phyloP scores from a whole-genome alignment of 2,113 vertebrate species.

The Onychorhynchus coronatus region DNA sequence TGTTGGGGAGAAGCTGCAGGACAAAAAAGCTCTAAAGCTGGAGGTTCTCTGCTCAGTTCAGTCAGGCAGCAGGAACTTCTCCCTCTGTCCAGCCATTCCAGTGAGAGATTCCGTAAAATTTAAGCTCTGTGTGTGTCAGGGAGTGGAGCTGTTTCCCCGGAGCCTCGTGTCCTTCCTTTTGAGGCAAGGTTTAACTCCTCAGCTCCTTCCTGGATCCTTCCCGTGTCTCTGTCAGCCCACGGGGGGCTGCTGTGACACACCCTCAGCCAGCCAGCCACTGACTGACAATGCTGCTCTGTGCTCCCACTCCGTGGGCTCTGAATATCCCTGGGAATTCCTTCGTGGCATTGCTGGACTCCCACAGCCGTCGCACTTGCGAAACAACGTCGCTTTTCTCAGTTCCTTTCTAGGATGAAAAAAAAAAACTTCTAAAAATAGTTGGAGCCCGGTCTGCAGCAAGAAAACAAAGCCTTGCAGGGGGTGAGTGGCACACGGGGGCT shows the following conservation, averaged over 20 bases:
- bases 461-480: neutral
- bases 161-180: neutral
- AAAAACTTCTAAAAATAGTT: neutral
- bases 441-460: neutral
- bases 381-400: neutral
- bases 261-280: neutral
- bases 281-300: conserved; percentile 28
- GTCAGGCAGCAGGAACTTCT: neutral
- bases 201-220: neutral
- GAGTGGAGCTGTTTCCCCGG: neutral
- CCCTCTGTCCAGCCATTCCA: neutral
- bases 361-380: neutral
- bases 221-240: neutral
- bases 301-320: neutral
- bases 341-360: conserved; percentile 14
- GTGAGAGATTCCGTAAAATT: accelerated
- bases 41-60: neutral
- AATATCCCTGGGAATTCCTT: conserved; percentile 2
- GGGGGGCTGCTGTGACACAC: neutral
- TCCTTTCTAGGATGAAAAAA: neutral
- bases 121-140: neutral
- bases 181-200: neutral
- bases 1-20: neutral
- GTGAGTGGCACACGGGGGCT: neutral
- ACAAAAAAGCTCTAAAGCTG: neutral